Conservation (phyloP, 2,888 invertebrate genomes). For the Odiellus spinosus region DNA sequence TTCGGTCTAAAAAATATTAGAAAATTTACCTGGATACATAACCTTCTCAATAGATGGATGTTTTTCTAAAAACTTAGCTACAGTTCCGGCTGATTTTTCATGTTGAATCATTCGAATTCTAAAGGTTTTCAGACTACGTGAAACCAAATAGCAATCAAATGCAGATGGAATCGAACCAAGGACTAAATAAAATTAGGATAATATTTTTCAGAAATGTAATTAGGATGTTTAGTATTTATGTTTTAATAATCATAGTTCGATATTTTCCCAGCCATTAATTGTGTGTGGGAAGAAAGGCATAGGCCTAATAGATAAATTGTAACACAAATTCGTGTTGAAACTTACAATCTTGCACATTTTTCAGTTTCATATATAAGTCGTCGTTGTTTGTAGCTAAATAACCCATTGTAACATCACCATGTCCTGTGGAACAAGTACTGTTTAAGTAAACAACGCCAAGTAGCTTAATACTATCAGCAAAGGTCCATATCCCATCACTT, state of each 20-base stretch:
- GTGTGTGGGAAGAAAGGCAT: too few relatives aligned
- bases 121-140: slow-evolving; percentile 79
- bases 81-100: slow-evolving; percentile 52
- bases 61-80: slow-evolving; percentile 62
- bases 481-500: too few relatives aligned
- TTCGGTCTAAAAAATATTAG: background rate
- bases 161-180: slow-evolving; percentile 91
- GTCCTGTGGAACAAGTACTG: slow-evolving; percentile 42
- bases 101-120: slow-evolving; percentile 80
- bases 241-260: too few relatives aligned
- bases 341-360: slow-evolving; percentile 59
- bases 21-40: slow-evolving; percentile 30
- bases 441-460: too few relatives aligned
- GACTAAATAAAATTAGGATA: slow-evolving; percentile 37
- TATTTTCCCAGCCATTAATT: too few relatives aligned
- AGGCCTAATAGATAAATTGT: too few relatives aligned
- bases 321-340: too few relatives aligned
- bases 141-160: slow-evolving; percentile 86
- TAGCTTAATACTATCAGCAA: too few relatives aligned
- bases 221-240: too few relatives aligned
- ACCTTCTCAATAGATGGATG: slow-evolving; percentile 67
- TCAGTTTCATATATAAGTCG: slow-evolving; percentile 49
- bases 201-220: too few relatives aligned
- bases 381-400: slow-evolving; percentile 57
- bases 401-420: slow-evolving; percentile 96